These are phyloP conservation scores for Torymus auratus DNA, from an alignment of 2,888 invertebrate genomes.

Conservation along the genomic window DNA sequence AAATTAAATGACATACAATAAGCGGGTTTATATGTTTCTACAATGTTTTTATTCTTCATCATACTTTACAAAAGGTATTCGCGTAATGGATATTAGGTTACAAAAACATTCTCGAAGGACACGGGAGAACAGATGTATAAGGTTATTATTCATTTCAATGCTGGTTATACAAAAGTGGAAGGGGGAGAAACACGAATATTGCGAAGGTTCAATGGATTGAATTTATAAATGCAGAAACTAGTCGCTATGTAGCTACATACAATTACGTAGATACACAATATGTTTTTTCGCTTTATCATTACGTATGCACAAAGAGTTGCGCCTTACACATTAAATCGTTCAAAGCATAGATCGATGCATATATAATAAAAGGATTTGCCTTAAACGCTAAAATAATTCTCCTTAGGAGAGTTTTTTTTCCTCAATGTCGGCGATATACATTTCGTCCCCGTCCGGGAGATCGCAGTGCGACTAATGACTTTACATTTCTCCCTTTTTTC, in stretches of 20 bases:
- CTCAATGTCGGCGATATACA: constrained; percentile 6
- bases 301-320: constrained; percentile 24
- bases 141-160: background rate
- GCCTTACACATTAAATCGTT: constrained; percentile 25
- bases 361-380: constrained; percentile 28
- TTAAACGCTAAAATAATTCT: constrained; percentile 24
- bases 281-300: constrained; percentile 7
- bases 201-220: constrained; percentile 23
- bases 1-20: background rate
- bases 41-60: constrained; percentile 19
- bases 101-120: constrained; percentile 6
- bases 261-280: constrained; percentile 35
- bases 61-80: constrained; percentile 21
- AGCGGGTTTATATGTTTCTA: background rate
- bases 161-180: background rate
- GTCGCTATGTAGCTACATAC: constrained; percentile 41
- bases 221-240: constrained; percentile 47
- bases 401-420: background rate
- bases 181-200: constrained; percentile 21
- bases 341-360: constrained; percentile 38
- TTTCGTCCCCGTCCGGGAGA: too few relatives aligned
- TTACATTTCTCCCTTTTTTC: too few relatives aligned
- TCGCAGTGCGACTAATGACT: too few relatives aligned
- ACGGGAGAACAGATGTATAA: background rate
- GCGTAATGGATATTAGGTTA: background rate